These are phyloP conservation scores for Blennius ocellaris DNA, from an alignment of 2,113 vertebrate species.

Conservation along the genomic window DNA sequence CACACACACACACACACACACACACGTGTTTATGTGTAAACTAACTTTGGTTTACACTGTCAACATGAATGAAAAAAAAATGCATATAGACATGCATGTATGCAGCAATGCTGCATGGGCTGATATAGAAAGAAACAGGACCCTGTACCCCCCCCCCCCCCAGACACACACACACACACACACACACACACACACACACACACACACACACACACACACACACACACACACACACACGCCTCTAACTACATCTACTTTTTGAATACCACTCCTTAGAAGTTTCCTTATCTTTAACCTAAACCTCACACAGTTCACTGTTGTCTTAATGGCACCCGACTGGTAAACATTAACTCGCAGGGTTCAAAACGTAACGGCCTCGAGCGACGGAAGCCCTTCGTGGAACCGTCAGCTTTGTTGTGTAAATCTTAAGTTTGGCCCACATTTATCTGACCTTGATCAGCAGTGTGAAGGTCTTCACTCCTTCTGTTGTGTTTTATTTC, in stretches of 20 bases:
- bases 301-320: neutral
- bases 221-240: too few species aligned
- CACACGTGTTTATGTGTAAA: too few species aligned
- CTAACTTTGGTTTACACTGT: too few species aligned
- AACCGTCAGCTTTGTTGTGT: conserved; percentile 48
- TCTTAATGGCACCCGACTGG: neutral
- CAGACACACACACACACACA: conserved; percentile 22
- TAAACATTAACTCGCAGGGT: conserved; percentile 3
- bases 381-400: conserved; percentile 10
- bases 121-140: too few species aligned
- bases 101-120: too few species aligned
- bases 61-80: too few species aligned
- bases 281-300: neutral
- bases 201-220: too few species aligned
- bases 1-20: too few species aligned
- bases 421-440: conserved; percentile 44
- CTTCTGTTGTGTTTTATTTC: neutral
- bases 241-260: too few species aligned
- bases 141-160: neutral
- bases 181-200: neutral
- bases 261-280: too few species aligned
- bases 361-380: neutral
- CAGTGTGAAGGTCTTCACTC: conserved; percentile 14
- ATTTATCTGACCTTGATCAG: conserved; percentile 53
- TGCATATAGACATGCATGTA: too few species aligned